Percentiles rank a stretch among this genome's conserved stretches.
Conservation (phyloP, 2,888 invertebrate genomes). For the Agrilus mali region DNA sequence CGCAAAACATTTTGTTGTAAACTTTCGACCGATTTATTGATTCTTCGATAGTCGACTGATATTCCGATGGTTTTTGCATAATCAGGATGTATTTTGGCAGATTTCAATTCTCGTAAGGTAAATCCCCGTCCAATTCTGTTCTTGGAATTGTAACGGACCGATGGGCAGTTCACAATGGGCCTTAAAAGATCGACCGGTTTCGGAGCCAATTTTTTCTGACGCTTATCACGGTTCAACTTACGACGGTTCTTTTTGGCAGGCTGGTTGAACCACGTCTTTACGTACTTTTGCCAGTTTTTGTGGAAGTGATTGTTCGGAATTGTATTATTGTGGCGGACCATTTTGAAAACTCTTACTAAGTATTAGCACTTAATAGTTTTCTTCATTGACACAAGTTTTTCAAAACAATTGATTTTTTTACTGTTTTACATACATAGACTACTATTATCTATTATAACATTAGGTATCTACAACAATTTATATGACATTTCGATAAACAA, state of each 20-base stretch:
- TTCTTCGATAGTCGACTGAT: constrained; percentile 81
- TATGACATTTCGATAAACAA: too few species aligned
- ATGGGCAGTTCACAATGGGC: constrained; percentile 84
- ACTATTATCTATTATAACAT: too few species aligned
- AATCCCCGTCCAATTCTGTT: constrained; percentile 87
- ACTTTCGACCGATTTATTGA: constrained; percentile 84
- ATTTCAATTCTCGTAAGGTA: constrained; percentile 84
- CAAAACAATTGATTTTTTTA: too few species aligned
- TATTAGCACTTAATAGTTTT: constrained; percentile 10
- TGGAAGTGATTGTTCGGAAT: constrained; percentile 97
- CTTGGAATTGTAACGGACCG: constrained; percentile 84
- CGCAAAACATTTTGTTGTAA: constrained; percentile 82
- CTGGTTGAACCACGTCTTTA: constrained; percentile 96
- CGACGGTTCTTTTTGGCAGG: constrained; percentile 82
- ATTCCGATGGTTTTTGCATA: constrained; percentile 87
- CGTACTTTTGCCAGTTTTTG: constrained; percentile 92
- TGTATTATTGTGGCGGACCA: constrained; percentile 86
- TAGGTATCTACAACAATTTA: too few species aligned
- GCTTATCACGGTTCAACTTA: constrained; percentile 68
- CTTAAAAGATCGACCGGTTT: constrained; percentile 73
- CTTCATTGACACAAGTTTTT: too few species aligned
- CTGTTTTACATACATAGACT: too few species aligned
- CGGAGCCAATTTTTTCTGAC: constrained; percentile 76
- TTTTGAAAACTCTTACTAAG: constrained; percentile 34
- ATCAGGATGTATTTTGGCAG: constrained; percentile 65